Evolutionary conservation across 2,113 vertebrate genomes (phyloP).

Genomic region (Petromus typicus): DNA sequence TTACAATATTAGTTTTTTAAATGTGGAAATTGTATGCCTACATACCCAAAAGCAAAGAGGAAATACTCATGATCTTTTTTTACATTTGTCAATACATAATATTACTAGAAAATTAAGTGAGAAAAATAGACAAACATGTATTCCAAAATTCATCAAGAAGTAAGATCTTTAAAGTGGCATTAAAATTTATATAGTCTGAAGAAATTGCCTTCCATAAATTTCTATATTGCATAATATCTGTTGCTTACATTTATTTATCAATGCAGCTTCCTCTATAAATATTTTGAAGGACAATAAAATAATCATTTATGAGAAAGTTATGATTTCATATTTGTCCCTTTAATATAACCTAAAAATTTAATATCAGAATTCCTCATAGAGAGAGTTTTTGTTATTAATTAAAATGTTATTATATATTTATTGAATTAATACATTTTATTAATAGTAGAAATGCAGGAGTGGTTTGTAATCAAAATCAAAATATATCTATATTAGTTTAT

Average conservation of each 20-base stretch:
- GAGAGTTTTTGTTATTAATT: neutral
- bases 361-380: neutral
- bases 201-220: neutral
- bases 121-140: neutral
- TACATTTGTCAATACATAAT: neutral
- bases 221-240: neutral
- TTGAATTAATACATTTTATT: neutral
- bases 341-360: neutral
- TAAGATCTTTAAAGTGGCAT: neutral
- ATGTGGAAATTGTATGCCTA: neutral
- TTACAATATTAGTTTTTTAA: conserved; percentile 13
- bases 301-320: neutral
- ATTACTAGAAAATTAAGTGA: neutral
- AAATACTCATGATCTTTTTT: neutral
- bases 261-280: neutral
- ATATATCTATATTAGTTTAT: neutral
- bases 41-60: neutral
- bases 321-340: neutral
- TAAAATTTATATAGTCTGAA: neutral
- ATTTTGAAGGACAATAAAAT: neutral
- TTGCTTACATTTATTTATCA: neutral
- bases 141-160: neutral
- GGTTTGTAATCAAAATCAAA: neutral
- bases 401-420: neutral
- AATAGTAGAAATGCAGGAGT: neutral